Percentiles rank a stretch among this genome's conserved stretches.
phyloP scores from a whole-genome alignment of 1,140 invertebrate species.

The Gonatopus flavifemur region DNA sequence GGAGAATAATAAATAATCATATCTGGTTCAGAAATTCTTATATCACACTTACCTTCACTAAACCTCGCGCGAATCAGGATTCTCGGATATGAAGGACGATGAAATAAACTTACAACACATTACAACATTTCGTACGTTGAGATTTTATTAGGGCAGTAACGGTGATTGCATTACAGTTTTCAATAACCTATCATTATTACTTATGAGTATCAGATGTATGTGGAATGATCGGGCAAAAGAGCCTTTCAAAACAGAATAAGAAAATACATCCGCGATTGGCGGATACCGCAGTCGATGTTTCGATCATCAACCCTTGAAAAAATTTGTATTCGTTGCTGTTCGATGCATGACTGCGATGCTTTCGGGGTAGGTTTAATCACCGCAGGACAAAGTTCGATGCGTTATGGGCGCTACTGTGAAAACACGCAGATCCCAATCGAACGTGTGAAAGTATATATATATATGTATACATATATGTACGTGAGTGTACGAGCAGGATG shows the following conservation, averaged over 20 bases:
- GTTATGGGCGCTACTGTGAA: conserved; percentile 28
- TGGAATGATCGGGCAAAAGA: conserved; percentile 43
- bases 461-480: too few species aligned
- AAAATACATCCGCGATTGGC: conserved; percentile 47
- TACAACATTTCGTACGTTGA: conserved; percentile 43
- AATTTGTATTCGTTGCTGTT: conserved; percentile 2
- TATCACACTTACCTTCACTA: too few species aligned
- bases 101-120: too few species aligned
- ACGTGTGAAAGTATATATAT: too few species aligned
- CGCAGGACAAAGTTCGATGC: conserved; percentile 32
- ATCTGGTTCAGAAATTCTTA: too few species aligned
- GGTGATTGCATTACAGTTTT: conserved; percentile 50
- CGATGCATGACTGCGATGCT: conserved; percentile 33
- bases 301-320: conserved; percentile 18
- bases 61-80: too few species aligned
- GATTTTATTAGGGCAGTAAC: conserved; percentile 49
- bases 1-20: too few species aligned
- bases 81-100: too few species aligned
- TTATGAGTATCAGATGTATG: too few species aligned
- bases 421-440: conserved; percentile 25
- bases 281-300: conserved; percentile 39
- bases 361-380: conserved; percentile 38
- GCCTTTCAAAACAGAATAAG: conserved; percentile 51
- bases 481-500: conserved; percentile 25
- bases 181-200: conserved; percentile 47